These are phyloP conservation scores for Hippocampus abdominalis DNA, from an alignment of 2,113 vertebrate genomes.

Conservation along the genomic window DNA sequence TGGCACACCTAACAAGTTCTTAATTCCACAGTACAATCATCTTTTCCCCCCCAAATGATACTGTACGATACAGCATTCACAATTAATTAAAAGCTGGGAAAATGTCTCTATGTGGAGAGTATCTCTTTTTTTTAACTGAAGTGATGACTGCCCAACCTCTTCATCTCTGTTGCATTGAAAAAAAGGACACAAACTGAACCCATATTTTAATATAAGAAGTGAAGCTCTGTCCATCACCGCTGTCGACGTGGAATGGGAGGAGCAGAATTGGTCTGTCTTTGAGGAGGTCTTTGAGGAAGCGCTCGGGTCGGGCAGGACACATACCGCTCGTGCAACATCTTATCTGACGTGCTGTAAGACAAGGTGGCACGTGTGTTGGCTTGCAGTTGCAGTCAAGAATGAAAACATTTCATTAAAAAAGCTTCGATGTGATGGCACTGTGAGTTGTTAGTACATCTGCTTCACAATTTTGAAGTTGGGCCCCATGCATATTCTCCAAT, in stretches of 20 bases:
- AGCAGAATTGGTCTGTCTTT: constrained; percentile 26
- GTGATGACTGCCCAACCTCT: background rate
- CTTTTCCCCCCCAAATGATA: background rate
- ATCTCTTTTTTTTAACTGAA: background rate
- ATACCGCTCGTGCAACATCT: constrained; percentile 63
- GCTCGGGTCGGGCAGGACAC: constrained; percentile 56
- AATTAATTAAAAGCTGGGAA: constrained; percentile 1
- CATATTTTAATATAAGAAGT: background rate
- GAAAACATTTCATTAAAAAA: background rate
- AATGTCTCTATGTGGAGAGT: background rate
- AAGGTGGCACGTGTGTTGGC: background rate
- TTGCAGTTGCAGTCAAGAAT: background rate
- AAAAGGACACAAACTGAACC: background rate
- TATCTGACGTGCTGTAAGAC: constrained; percentile 57
- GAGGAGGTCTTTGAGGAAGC: constrained; percentile 46
- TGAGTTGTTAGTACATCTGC: too few species aligned
- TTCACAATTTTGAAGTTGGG: too few species aligned
- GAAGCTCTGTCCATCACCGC: constrained; percentile 40
- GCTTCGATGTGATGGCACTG: too few species aligned
- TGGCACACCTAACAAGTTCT: background rate
- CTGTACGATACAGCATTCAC: background rate
- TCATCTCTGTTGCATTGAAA: background rate
- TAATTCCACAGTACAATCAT: background rate
- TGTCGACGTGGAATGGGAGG: constrained; percentile 56
- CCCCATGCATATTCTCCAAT: too few species aligned